Evolutionary conservation across 2,797 vertebrate species (phyloP).

Genomic region (Sphaeramia orbicularis): DNA sequence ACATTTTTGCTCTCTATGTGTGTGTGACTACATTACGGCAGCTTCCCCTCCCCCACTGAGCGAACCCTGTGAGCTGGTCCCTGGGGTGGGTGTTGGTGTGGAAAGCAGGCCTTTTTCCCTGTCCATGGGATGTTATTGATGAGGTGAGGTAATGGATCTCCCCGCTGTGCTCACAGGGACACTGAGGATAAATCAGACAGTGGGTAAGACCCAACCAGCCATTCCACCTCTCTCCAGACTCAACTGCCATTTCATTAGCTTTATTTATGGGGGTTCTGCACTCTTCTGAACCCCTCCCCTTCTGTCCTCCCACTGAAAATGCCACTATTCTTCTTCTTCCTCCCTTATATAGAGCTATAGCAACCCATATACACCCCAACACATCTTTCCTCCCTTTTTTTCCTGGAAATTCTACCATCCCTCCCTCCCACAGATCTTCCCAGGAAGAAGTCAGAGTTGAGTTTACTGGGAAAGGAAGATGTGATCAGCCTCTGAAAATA

Average conservation of each 20-base stretch:
- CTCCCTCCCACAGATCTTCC: slow-evolving; percentile 56
- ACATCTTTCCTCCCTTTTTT: slow-evolving; percentile 42
- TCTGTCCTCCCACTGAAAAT: slow-evolving; percentile 70
- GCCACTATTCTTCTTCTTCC: slow-evolving; percentile 67
- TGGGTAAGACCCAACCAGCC: slow-evolving; percentile 83
- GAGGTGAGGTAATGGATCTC: slow-evolving; percentile 85
- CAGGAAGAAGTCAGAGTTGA: slow-evolving; percentile 23
- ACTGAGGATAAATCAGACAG: slow-evolving; percentile 86
- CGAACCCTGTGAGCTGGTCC: slow-evolving; percentile 71
- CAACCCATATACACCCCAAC: slow-evolving; percentile 60
- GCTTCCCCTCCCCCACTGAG: slow-evolving; percentile 62
- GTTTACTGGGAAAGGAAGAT: slow-evolving; percentile 35
- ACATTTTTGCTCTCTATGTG: slow-evolving; percentile 70
- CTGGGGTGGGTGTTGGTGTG: slow-evolving; percentile 75
- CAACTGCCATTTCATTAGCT: slow-evolving; percentile 87
- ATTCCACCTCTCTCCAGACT: slow-evolving; percentile 82
- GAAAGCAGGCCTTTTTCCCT: slow-evolving; percentile 77
- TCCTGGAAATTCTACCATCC: slow-evolving; percentile 47
- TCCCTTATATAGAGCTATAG: slow-evolving; percentile 69
- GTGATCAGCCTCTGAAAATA: slow-evolving; percentile 22
- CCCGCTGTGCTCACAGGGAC: slow-evolving; percentile 82
- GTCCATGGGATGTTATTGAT: slow-evolving; percentile 83
- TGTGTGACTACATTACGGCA: slow-evolving; percentile 71
- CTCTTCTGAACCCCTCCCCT: slow-evolving; percentile 75
- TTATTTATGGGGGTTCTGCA: slow-evolving; percentile 86